Conservation (phyloP, 2,797 vertebrate genomes). For the Antennarius maculatus region DNA sequence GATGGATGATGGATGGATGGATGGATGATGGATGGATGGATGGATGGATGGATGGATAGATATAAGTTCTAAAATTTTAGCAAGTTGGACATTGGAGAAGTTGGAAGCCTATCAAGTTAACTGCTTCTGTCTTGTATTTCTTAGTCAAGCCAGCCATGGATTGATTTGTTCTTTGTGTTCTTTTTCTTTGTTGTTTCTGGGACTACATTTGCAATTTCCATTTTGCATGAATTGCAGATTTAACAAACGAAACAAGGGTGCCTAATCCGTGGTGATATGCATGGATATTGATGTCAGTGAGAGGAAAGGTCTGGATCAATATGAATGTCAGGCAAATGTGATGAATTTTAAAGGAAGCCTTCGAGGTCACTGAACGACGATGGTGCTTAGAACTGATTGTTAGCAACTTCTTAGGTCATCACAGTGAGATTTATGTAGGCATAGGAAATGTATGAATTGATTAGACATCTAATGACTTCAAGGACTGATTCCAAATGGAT, state of each 20-base stretch:
- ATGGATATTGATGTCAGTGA: constrained; percentile 36
- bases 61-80: too few relatives aligned
- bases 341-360: constrained; percentile 14
- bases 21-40: too few relatives aligned
- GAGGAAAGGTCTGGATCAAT: constrained; percentile 37
- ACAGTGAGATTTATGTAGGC: background rate
- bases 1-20: too few relatives aligned
- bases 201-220: constrained; percentile 5
- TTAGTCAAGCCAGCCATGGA: too few relatives aligned
- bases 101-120: too few relatives aligned
- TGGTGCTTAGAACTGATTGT: constrained; percentile 4
- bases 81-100: too few relatives aligned
- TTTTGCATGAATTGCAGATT: background rate
- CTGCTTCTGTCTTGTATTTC: too few relatives aligned
- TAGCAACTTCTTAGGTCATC: constrained; percentile 5
- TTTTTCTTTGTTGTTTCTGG: background rate
- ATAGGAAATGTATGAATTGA: too few relatives aligned
- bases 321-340: constrained; percentile 29
- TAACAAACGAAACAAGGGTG: constrained; percentile 1
- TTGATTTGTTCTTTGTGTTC: too few relatives aligned
- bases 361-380: constrained; percentile 16
- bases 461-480: too few relatives aligned
- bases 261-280: constrained; percentile 27
- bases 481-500: too few relatives aligned
- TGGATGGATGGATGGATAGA: too few relatives aligned